phyloP scores from a whole-genome alignment of 2,113 vertebrate genomes.

The Aldabrachelys gigantea region DNA sequence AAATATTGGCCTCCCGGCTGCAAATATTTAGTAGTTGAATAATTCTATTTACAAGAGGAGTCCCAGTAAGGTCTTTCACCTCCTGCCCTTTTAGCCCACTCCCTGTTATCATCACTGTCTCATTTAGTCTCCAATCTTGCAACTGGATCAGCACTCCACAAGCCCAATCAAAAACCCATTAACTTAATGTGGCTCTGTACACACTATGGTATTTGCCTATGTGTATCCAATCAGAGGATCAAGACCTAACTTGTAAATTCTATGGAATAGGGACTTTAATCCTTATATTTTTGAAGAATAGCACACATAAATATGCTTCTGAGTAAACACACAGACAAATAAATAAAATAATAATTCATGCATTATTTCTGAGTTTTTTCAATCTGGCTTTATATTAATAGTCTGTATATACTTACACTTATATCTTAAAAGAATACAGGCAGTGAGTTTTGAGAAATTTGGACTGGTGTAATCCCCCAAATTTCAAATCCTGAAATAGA shows the following conservation, averaged over 20 bases:
- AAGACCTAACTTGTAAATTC: not conserved
- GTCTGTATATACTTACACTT: conserved; percentile 18
- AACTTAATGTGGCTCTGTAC: not conserved
- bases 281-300: not conserved
- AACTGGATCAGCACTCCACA: not conserved
- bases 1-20: too few species aligned
- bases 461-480: not conserved
- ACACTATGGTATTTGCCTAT: not conserved
- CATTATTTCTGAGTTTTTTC: conserved; percentile 46
- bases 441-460: conserved; percentile 45
- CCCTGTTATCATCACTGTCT: not conserved
- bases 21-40: too few species aligned
- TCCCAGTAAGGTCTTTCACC: not conserved
- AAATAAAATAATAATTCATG: not conserved
- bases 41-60: not conserved
- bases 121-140: not conserved
- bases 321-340: not conserved
- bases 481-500: conserved; percentile 39
- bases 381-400: conserved; percentile 36
- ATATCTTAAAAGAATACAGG: conserved; percentile 38
- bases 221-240: not conserved
- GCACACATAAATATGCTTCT: not conserved
- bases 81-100: not conserved
- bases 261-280: not conserved
- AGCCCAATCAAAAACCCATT: not conserved